Conservation (phyloP, 2,888 invertebrate genomes). For the Sesia bembeciformis region DNA sequence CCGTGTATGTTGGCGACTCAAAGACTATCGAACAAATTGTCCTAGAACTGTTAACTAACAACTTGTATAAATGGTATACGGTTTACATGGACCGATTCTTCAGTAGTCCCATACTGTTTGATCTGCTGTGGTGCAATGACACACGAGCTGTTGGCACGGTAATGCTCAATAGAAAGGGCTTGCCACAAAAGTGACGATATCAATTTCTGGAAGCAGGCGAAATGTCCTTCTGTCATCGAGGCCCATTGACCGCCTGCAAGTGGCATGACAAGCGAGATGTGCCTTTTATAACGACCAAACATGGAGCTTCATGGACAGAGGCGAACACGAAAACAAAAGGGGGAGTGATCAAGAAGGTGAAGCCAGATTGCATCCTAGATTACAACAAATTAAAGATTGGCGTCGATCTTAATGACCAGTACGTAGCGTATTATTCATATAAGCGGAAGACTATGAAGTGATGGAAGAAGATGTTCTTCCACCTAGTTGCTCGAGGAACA, state of each 20-base stretch:
- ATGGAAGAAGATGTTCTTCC: slow-evolving; percentile 12
- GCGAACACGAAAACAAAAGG: slow-evolving; percentile 3
- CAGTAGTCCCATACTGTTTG: too few species aligned
- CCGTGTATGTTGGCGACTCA: too few species aligned
- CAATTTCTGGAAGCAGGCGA: background rate
- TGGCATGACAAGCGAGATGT: too few species aligned
- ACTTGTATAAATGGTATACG: too few species aligned
- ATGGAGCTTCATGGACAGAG: slow-evolving; percentile 7
- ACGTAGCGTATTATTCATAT: slow-evolving; percentile 2
- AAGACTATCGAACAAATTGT: too few species aligned
- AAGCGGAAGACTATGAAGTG: slow-evolving; percentile 8
- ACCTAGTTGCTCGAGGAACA: slow-evolving; percentile 4
- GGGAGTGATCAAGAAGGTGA: too few species aligned
- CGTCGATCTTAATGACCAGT: slow-evolving; percentile 6
- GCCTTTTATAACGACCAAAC: slow-evolving; percentile 8
- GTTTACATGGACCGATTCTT: too few species aligned
- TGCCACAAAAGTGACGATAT: background rate
- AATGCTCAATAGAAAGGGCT: too few species aligned
- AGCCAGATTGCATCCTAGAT: slow-evolving; percentile 4
- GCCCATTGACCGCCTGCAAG: background rate
- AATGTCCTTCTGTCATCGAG: background rate
- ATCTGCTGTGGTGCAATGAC: too few species aligned
- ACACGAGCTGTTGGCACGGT: too few species aligned
- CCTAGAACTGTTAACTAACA: too few species aligned
- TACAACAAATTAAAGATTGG: slow-evolving; percentile 3